These are phyloP conservation scores for Chrysomela aeneicollis DNA, from an alignment of 2,888 invertebrate genomes.

Conservation along the genomic window DNA sequence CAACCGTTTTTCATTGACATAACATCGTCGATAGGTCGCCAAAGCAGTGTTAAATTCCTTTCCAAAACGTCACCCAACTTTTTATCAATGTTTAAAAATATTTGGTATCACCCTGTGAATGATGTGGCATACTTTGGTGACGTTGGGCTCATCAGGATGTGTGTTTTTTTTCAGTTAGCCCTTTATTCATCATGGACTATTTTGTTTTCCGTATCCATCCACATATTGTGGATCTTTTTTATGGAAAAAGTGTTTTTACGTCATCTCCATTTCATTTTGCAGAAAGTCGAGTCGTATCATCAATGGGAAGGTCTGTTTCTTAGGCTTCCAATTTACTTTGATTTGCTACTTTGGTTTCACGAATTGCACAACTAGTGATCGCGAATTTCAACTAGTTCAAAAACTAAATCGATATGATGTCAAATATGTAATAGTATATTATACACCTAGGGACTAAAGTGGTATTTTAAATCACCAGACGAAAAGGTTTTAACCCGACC, in stretches of 20 bases:
- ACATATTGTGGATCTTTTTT: background rate
- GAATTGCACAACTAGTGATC: background rate
- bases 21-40: too few relatives aligned
- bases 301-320: constrained; percentile 61
- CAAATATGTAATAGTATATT: too few relatives aligned
- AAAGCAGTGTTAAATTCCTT: too few relatives aligned
- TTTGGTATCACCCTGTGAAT: background rate
- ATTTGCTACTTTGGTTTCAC: constrained; percentile 28
- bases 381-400: background rate
- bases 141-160: background rate
- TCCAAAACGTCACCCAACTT: too few relatives aligned
- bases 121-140: background rate
- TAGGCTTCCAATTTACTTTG: constrained; percentile 34
- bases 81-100: too few relatives aligned
- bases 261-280: constrained; percentile 55
- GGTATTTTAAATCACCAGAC: too few relatives aligned
- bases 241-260: background rate
- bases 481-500: too few relatives aligned
- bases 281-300: constrained; percentile 61
- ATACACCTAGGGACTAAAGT: too few relatives aligned
- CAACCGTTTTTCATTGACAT: too few relatives aligned
- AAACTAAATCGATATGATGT: too few relatives aligned
- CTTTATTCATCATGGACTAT: background rate
- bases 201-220: background rate
- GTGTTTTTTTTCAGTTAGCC: background rate